Conservation (phyloP, 2,888 invertebrate species). For the Kuschelorhynchus macadamiae region DNA sequence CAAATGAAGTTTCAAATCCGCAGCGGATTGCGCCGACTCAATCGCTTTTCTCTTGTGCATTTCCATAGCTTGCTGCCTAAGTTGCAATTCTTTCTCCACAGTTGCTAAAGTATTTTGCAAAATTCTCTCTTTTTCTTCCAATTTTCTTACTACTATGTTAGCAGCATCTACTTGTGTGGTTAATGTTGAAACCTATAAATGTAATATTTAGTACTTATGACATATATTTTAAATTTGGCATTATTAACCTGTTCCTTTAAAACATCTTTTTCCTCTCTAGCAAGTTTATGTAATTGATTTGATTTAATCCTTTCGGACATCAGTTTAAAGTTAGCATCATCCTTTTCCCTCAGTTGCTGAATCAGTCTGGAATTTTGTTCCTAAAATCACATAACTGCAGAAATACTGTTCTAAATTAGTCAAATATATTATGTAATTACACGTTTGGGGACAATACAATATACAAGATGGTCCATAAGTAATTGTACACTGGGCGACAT, state of each 20-base stretch:
- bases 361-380: slow-evolving; percentile 96
- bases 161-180: slow-evolving; percentile 86
- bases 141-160: slow-evolving; percentile 91
- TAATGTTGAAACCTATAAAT: slow-evolving; percentile 59
- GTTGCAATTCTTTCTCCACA: slow-evolving; percentile 92
- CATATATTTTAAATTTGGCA: neutral
- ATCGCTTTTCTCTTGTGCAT: slow-evolving; percentile 98
- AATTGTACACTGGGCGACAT: too few relatives aligned
- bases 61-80: slow-evolving; percentile 97
- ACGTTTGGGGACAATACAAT: too few relatives aligned
- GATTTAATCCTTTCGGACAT: slow-evolving; percentile 98
- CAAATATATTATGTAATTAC: too few relatives aligned
- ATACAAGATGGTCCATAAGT: too few relatives aligned
- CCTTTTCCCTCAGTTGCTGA: slow-evolving; percentile 95
- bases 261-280: slow-evolving; percentile 95
- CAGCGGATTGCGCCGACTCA: slow-evolving; percentile 96
- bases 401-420: too few relatives aligned
- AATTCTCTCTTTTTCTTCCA: slow-evolving; percentile 96
- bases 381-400: slow-evolving; percentile 49
- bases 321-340: slow-evolving; percentile 98
- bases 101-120: slow-evolving; percentile 92
- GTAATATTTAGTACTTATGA: neutral
- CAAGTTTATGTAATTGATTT: slow-evolving; percentile 94
- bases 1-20: slow-evolving; percentile 95
- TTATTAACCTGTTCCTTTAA: slow-evolving; percentile 85